Percentiles rank a stretch among this genome's conserved stretches.
Evolutionary conservation across 2,113 vertebrate species (phyloP).

Genomic region (Tragelaphus imberbis): DNA sequence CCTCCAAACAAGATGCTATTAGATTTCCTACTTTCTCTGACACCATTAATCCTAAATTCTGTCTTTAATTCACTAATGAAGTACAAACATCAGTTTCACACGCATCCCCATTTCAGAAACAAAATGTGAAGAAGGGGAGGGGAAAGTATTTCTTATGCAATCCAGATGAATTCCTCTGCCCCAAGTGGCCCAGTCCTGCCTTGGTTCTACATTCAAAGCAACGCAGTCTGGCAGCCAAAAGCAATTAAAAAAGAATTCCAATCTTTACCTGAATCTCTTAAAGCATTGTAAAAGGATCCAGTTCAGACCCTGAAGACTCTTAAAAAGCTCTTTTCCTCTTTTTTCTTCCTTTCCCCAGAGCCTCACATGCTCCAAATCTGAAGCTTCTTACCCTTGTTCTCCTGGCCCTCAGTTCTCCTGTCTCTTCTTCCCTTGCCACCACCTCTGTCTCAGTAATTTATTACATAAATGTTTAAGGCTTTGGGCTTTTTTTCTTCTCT

Average conservation of each 20-base stretch:
- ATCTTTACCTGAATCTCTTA: constrained; percentile 24
- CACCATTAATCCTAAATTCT: not conserved
- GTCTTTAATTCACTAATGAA: not conserved
- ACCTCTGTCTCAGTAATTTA: not conserved
- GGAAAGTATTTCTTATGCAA: not conserved
- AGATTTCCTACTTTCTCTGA: not conserved
- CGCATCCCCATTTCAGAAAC: not conserved
- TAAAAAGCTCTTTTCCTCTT: not conserved
- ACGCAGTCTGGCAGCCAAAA: constrained; percentile 18
- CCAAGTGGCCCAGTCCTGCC: not conserved
- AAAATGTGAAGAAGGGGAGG: not conserved
- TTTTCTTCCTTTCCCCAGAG: constrained; percentile 3
- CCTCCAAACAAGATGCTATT: not conserved
- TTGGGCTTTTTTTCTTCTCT: not conserved
- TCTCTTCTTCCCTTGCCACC: not conserved
- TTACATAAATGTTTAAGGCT: not conserved
- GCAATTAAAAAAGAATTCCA: constrained; percentile 45
- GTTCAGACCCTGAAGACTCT: not conserved
- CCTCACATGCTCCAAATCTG: not conserved
- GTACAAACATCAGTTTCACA: not conserved
- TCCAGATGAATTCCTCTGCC: not conserved
- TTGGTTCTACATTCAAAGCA: constrained; percentile 29
- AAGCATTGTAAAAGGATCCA: not conserved
- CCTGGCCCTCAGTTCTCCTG: not conserved
- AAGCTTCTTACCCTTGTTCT: fast-evolving